phyloP scores from a whole-genome alignment of 2,113 vertebrate genomes.

The Gymnocephalus cernua region DNA sequence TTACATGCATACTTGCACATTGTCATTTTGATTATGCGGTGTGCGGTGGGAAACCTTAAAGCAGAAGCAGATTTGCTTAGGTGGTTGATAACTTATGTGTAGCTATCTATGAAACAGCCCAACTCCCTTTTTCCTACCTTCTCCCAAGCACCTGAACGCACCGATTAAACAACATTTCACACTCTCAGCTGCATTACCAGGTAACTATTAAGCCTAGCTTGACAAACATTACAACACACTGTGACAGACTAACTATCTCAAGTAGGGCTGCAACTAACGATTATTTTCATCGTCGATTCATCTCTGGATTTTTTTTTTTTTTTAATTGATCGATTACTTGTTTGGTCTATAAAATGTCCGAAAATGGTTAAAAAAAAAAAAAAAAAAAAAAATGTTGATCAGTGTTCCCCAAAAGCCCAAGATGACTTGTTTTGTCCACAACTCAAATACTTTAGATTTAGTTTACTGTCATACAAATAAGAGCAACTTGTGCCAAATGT shows the following conservation, averaged over 20 bases:
- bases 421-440: too few relatives aligned
- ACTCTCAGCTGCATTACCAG: not conserved
- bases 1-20: not conserved
- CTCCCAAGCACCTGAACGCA: conserved; percentile 3
- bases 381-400: too few relatives aligned
- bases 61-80: not conserved
- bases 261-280: too few relatives aligned
- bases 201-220: not conserved
- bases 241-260: too few relatives aligned
- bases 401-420: too few relatives aligned
- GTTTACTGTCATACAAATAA: not conserved
- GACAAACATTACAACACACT: not conserved
- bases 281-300: too few relatives aligned
- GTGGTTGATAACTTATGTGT: not conserved
- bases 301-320: too few relatives aligned
- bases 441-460: too few relatives aligned
- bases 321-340: too few relatives aligned
- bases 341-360: too few relatives aligned
- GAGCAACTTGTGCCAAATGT: not conserved
- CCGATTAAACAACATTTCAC: not conserved
- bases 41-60: not conserved
- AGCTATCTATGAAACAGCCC: not conserved
- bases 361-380: too few relatives aligned
- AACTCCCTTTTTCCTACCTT: not conserved
- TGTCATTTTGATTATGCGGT: not conserved